Conservation (phyloP, 2,797 vertebrate genomes). For the Hydrocynus forskahlii region DNA sequence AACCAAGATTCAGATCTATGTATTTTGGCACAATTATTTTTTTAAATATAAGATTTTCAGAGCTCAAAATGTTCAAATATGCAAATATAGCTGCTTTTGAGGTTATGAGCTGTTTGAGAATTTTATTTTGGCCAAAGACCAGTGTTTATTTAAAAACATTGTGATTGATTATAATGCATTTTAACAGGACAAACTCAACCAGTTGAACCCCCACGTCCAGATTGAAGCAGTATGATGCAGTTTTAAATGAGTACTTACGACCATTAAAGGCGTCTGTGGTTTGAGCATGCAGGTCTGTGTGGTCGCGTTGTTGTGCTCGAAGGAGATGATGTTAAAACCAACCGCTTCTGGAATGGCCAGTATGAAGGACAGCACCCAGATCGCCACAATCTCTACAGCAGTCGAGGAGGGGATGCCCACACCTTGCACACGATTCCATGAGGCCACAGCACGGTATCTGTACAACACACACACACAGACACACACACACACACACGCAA, state of each 20-base stretch:
- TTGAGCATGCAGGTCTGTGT: constrained; percentile 87
- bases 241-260: constrained; percentile 62
- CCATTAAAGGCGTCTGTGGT: constrained; percentile 79
- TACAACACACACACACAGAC: neutral
- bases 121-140: too few relatives aligned
- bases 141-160: too few relatives aligned
- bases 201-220: too few relatives aligned
- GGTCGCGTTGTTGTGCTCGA: constrained; percentile 77
- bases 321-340: constrained; percentile 84
- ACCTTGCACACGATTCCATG: constrained; percentile 92
- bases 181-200: too few relatives aligned
- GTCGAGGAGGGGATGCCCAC: constrained; percentile 88
- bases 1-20: too few relatives aligned
- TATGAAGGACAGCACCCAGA: constrained; percentile 89
- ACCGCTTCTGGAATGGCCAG: constrained; percentile 92
- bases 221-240: too few relatives aligned
- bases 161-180: too few relatives aligned
- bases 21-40: too few relatives aligned
- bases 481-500: neutral
- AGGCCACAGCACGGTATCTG: constrained; percentile 94
- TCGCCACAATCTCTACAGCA: constrained; percentile 86
- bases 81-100: too few relatives aligned
- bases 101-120: too few relatives aligned
- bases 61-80: too few relatives aligned
- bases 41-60: too few relatives aligned